Base-by-base conservation (phyloP, 1,140 invertebrate genomes). In the Lutraria rhynchaena region DNA sequence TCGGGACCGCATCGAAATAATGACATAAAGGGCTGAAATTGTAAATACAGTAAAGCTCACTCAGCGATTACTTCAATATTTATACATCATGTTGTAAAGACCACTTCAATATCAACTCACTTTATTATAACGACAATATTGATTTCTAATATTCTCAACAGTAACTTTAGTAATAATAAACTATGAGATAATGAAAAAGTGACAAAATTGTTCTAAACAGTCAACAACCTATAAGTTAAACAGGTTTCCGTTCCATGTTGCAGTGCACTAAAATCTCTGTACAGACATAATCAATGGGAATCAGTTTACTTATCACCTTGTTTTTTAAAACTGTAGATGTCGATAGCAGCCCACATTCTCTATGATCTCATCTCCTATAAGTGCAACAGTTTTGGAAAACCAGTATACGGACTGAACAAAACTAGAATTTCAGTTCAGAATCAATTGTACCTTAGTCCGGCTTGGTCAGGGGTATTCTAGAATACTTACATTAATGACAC, bases 401-500 rank as follows among this genome's bases (percentile, higher is more conserved):
- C 17, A 9, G 7, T 17, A 13, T 7, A n/a, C 7, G 9, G 7
- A 58, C 22, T 9, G 55, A 9, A 13, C 9, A 15, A 24, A 9
- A 58, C 11, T 27, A 15, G 22, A 58, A 9, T 58, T 11, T 27
- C 7, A 15, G 7, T 63, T 46, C 19, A 11, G 9, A 46, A 46
- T 46, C 19, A 46, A 46, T 19, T 46, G 9, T 46, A 46, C 44
- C 9, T 11, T 46, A 11, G 44, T 46, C 9, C 9, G 19, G 9
- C 9, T 46, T 46, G 9, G 9, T 46, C 44, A 9, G 19, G 9
- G 9, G 9, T 46, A 11, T 11, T 11, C 15, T 9, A 31, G 29
- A 9, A 3, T 49, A 83, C 87, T 87, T 73, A 88, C 87, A 83
- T 88, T 89, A 15, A 85, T 44, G 31, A 89, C 75, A 55, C 57